Percentiles rank a stretch among this genome's conserved stretches.
These are phyloP conservation scores for Austrolebias charrua DNA, from an alignment of 2,797 vertebrate species.

Conservation along the genomic window DNA sequence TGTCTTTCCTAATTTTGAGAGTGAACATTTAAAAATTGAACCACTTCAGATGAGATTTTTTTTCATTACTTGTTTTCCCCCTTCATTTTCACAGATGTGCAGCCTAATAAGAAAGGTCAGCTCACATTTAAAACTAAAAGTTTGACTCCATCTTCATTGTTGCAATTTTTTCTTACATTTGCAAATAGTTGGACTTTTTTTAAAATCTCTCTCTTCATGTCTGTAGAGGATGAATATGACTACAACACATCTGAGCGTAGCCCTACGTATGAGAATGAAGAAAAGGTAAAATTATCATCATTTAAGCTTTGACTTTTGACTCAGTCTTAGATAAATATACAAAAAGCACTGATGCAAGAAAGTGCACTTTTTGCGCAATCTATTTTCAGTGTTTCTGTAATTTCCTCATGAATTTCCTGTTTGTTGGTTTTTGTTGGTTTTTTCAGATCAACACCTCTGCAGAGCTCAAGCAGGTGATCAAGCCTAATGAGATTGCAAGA, in stretches of 20 bases:
- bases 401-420: background rate
- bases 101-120: slow-evolving; percentile 85
- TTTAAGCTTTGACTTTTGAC: background rate
- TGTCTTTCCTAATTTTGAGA: background rate
- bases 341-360: background rate
- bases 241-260: slow-evolving; percentile 81
- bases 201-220: slow-evolving; percentile 34
- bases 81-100: slow-evolving; percentile 67
- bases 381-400: slow-evolving; percentile 5
- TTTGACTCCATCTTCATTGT: background rate
- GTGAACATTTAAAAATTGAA: background rate
- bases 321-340: background rate
- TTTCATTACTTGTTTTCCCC: slow-evolving; percentile 17
- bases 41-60: background rate
- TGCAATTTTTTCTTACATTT: slow-evolving; percentile 2
- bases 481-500: slow-evolving; percentile 87
- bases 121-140: background rate
- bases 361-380: background rate
- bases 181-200: slow-evolving; percentile 7
- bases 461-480: slow-evolving; percentile 85
- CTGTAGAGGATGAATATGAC: slow-evolving; percentile 79
- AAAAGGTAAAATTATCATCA: slow-evolving; percentile 75
- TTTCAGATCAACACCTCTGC: slow-evolving; percentile 84
- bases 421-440: background rate
- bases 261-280: slow-evolving; percentile 83